phyloP scores from a whole-genome alignment of 2,113 vertebrate genomes.

The Barbus barbus region DNA sequence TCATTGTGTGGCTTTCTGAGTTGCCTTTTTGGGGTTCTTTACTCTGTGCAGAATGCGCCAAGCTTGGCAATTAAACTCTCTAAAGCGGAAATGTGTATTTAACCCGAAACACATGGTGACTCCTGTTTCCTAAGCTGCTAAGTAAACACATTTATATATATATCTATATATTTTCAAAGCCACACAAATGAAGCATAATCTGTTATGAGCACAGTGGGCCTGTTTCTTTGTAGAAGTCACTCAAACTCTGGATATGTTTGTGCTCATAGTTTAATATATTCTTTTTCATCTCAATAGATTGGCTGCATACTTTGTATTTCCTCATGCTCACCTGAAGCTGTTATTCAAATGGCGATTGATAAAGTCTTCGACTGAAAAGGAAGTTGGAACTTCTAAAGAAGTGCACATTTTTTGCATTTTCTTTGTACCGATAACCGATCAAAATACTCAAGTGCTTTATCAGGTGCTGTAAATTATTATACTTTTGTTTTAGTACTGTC shows the following conservation, averaged over 20 bases:
- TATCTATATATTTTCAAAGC: slow-evolving; percentile 62
- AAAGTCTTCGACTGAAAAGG: slow-evolving; percentile 5
- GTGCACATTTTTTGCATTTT: neutral
- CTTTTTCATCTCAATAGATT: slow-evolving; percentile 13
- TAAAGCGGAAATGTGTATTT: slow-evolving; percentile 81
- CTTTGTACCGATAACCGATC: neutral
- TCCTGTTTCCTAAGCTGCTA: slow-evolving; percentile 89
- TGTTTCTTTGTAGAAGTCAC: slow-evolving; percentile 17
- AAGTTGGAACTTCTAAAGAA: neutral
- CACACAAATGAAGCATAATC: slow-evolving; percentile 65
- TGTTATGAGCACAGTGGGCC: slow-evolving; percentile 49
- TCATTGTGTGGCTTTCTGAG: slow-evolving; percentile 73
- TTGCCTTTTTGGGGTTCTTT: slow-evolving; percentile 62
- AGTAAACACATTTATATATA: slow-evolving; percentile 77
- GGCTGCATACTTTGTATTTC: slow-evolving; percentile 6
- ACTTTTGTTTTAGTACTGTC: neutral
- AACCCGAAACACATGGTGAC: slow-evolving; percentile 85
- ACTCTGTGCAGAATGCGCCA: slow-evolving; percentile 70
- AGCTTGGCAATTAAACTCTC: slow-evolving; percentile 78
- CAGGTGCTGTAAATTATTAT: no score
- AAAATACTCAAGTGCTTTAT: neutral
- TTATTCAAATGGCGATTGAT: slow-evolving; percentile 32
- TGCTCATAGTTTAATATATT: neutral
- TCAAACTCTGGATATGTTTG: neutral
- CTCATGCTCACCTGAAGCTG: neutral